These are phyloP conservation scores for Escarpia spicata DNA, from an alignment of 2,888 invertebrate genomes.

Conservation along the genomic window DNA sequence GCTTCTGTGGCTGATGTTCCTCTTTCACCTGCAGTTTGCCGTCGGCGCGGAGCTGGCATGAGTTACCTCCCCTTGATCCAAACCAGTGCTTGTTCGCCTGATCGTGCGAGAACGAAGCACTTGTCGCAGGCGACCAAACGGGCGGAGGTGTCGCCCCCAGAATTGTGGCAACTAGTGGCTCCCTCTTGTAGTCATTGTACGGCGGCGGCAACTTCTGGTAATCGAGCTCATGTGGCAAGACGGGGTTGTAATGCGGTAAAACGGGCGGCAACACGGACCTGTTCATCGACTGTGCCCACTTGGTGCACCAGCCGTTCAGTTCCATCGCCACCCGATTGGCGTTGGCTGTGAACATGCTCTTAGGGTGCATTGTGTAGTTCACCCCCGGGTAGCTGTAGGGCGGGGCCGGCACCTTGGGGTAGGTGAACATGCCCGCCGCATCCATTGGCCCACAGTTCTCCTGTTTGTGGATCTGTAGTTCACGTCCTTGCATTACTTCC, in stretches of 20 bases:
- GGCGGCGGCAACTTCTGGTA: background rate
- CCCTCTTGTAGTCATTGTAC: background rate
- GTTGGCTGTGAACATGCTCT: background rate
- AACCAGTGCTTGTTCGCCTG: background rate
- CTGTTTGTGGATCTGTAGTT: background rate
- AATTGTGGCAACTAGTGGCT: background rate
- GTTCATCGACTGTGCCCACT: background rate
- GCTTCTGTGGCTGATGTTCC: background rate
- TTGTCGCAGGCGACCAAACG: background rate
- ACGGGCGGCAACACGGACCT: no score
- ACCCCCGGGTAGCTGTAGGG: background rate
- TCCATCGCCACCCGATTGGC: no score
- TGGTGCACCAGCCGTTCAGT: background rate
- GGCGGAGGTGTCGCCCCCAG: background rate
- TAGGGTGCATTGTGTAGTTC: background rate
- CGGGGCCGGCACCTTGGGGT: background rate
- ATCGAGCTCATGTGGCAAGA: background rate
- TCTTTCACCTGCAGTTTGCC: background rate
- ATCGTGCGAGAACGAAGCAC: background rate
- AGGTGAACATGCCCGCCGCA: background rate
- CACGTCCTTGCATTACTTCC: background rate
- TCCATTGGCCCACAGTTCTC: background rate
- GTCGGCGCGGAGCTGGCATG: background rate
- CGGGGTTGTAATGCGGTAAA: background rate
- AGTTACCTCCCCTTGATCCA: background rate